Percentiles rank a stretch among this genome's conserved stretches.
Evolutionary conservation across 2,797 vertebrate species (phyloP).

Genomic region (Stomatorhinus walkeri): DNA sequence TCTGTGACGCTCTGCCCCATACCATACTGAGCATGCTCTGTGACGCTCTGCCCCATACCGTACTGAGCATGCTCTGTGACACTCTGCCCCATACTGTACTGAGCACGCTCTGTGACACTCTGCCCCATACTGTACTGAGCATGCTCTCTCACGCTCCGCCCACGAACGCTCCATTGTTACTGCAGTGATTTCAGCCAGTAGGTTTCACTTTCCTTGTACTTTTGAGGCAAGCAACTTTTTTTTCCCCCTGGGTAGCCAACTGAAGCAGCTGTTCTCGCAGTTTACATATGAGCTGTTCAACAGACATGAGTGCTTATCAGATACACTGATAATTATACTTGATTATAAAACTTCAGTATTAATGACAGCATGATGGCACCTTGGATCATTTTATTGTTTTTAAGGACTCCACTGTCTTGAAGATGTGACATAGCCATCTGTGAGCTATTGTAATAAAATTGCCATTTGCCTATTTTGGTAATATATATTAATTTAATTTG

Average conservation of each 20-base stretch:
- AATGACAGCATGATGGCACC: not conserved
- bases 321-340: not conserved
- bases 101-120: not conserved
- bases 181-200: not conserved
- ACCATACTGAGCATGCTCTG: not conserved
- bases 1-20: not conserved
- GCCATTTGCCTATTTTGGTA: not conserved
- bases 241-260: not conserved
- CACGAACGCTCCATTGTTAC: not conserved
- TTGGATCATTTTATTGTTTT: not conserved
- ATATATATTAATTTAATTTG: not conserved
- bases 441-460: not conserved
- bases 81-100: not conserved
- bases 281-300: not conserved
- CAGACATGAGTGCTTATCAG: not conserved
- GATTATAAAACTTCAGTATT: slow-evolving; percentile 4
- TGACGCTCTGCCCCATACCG: not conserved
- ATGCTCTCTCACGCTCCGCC: not conserved
- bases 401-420: not conserved
- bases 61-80: not conserved
- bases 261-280: not conserved
- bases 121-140: not conserved
- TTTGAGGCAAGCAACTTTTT: not conserved
- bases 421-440: not conserved
- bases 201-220: not conserved